These are phyloP conservation scores for Seira sanloemensis DNA, from an alignment of 2,888 invertebrate species.

Conservation along the genomic window DNA sequence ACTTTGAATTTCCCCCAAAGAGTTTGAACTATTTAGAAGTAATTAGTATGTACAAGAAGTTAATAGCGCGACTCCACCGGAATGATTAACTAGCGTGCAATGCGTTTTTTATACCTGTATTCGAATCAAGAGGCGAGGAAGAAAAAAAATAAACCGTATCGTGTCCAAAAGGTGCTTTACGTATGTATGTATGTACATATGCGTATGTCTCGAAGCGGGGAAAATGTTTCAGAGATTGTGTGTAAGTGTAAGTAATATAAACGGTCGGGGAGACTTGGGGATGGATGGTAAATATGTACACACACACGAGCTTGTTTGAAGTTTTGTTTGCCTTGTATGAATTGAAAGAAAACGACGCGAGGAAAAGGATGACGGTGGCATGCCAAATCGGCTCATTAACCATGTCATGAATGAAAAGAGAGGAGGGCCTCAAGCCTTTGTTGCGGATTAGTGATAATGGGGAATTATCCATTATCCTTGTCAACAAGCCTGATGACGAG, in stretches of 20 bases:
- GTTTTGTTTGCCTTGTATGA: conserved; percentile 11
- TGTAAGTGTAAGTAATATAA: not conserved
- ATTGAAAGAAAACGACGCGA: conserved; percentile 28
- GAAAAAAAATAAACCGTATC: not conserved
- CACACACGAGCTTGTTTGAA: not conserved
- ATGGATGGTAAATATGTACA: too few relatives aligned
- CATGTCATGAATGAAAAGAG: conserved; percentile 65
- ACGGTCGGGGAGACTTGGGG: not conserved
- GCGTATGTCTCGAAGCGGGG: too few relatives aligned
- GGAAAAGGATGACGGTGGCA: conserved; percentile 55
- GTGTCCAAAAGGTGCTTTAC: not conserved
- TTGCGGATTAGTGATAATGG: conserved; percentile 64
- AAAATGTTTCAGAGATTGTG: too few relatives aligned
- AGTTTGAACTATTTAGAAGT: conserved; percentile 29
- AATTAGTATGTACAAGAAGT: conserved; percentile 61
- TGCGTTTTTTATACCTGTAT: not conserved
- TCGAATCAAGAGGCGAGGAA: not conserved
- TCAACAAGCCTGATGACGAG: conserved; percentile 62
- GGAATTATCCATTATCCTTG: conserved; percentile 64
- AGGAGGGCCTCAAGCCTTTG: conserved; percentile 64
- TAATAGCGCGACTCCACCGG: conserved; percentile 20
- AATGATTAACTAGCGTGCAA: conserved; percentile 21
- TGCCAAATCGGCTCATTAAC: conserved; percentile 66
- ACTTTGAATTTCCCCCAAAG: conserved; percentile 19
- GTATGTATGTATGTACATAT: not conserved